phyloP scores from a whole-genome alignment of 2,888 invertebrate genomes.

The Lepidochrysops patricia region DNA sequence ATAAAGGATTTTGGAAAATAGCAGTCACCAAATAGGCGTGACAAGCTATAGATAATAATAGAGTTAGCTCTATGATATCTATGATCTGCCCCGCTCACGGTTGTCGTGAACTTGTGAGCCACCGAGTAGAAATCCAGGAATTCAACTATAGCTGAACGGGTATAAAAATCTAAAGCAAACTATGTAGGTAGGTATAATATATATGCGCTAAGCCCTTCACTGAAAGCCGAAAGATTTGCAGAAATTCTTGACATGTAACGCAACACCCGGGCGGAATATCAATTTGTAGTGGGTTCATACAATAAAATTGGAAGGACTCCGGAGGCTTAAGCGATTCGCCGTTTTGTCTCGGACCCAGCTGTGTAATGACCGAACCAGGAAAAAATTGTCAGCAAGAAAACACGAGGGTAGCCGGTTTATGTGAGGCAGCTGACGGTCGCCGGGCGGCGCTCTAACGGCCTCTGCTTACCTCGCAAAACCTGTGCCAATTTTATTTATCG shows the following conservation, averaged over 20 bases:
- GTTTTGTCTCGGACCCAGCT: slow-evolving; percentile 74
- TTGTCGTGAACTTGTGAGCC: no score
- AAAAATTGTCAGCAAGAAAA: slow-evolving; percentile 76
- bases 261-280: slow-evolving; percentile 63
- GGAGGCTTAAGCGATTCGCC: slow-evolving; percentile 75
- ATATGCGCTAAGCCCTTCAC: slow-evolving; percentile 35
- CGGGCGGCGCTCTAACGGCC: slow-evolving; percentile 58
- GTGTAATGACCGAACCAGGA: slow-evolving; percentile 72
- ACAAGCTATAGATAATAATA: no score
- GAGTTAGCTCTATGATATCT: no score
- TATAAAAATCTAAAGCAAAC: no score
- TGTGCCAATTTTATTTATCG: slow-evolving; percentile 75
- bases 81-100: no score
- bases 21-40: neutral
- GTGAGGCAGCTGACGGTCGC: slow-evolving; percentile 42
- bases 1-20: neutral
- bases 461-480: slow-evolving; percentile 74
- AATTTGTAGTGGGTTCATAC: slow-evolving; percentile 70
- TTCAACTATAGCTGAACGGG: no score
- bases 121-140: no score
- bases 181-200: no score
- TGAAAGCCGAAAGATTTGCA: slow-evolving; percentile 9
- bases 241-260: slow-evolving; percentile 33
- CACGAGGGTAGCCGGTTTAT: slow-evolving; percentile 73
- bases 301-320: slow-evolving; percentile 73